These are phyloP conservation scores for Agapornis canus DNA, from an alignment of 2,797 vertebrate species.

Conservation along the genomic window DNA sequence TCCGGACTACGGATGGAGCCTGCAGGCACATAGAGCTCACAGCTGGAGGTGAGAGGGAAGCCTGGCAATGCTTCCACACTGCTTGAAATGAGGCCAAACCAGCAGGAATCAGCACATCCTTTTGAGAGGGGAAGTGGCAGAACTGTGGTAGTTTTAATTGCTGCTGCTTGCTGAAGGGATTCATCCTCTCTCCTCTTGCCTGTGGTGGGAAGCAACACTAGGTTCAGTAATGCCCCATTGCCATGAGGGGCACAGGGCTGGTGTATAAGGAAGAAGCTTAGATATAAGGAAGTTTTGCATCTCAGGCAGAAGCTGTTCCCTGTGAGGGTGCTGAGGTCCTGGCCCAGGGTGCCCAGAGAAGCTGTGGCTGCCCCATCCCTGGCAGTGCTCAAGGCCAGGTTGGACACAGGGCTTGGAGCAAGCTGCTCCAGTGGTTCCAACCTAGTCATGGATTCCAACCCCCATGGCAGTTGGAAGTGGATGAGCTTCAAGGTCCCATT, in stretches of 20 bases:
- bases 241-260: accelerated
- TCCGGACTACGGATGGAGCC: not conserved
- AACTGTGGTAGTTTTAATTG: not conserved
- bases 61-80: accelerated
- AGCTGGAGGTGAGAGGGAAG: not conserved
- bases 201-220: not conserved
- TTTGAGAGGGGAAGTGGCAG: not conserved
- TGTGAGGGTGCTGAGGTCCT: not conserved
- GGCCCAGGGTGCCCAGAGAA: too few relatives aligned
- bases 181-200: not conserved
- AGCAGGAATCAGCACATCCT: not conserved
- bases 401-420: not conserved
- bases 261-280: not conserved
- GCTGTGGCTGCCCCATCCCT: not conserved
- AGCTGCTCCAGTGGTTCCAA: not conserved
- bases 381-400: not conserved
- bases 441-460: too few relatives aligned
- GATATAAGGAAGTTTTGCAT: not conserved
- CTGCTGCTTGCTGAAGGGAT: not conserved
- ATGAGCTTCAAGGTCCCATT: not conserved
- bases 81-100: not conserved
- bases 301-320: not conserved
- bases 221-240: accelerated
- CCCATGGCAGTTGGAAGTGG: not conserved
- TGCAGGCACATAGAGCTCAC: not conserved